Conservation (phyloP, 2,888 invertebrate genomes). For the Drosophila infuscata region DNA sequence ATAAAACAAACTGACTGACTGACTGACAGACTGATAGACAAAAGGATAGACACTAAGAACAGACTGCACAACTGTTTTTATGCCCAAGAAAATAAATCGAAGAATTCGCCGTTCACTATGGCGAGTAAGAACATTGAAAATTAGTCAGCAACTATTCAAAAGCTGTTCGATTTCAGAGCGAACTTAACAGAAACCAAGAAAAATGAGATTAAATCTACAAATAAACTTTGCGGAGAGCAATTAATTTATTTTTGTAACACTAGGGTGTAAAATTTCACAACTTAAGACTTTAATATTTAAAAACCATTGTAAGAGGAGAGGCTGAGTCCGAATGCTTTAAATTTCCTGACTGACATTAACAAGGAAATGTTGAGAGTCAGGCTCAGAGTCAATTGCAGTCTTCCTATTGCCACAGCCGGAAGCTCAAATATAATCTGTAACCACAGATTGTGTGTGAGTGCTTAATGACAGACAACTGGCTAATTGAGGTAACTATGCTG, state of each 20-base stretch:
- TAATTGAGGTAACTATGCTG: slow-evolving; percentile 49
- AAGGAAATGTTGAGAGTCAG: slow-evolving; percentile 17
- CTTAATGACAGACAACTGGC: slow-evolving; percentile 30
- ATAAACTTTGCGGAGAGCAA: not conserved
- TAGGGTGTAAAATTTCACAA: not conserved
- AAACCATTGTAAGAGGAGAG: not conserved
- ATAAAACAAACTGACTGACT: not conserved
- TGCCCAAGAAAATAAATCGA: not conserved
- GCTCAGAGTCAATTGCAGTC: slow-evolving; percentile 6
- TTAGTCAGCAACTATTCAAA: slow-evolving; percentile 29
- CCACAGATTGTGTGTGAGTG: slow-evolving; percentile 15
- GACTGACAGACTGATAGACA: not conserved
- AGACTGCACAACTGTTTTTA: slow-evolving; percentile 52
- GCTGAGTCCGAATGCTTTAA: slow-evolving; percentile 1
- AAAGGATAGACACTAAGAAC: slow-evolving; percentile 27
- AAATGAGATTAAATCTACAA: not conserved
- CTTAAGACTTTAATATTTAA: not conserved
- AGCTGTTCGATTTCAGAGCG: not conserved
- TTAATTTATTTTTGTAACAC: not conserved
- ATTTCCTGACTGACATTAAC: slow-evolving; percentile 1
- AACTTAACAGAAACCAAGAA: not conserved
- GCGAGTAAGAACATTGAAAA: slow-evolving; percentile 1
- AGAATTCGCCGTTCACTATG: slow-evolving; percentile 3
- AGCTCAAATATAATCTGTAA: slow-evolving; percentile 14
- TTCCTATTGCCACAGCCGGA: slow-evolving; percentile 23